Evolutionary conservation across 2,797 vertebrate species (phyloP).

Genomic region (Aselliscus stoliczkanus): DNA sequence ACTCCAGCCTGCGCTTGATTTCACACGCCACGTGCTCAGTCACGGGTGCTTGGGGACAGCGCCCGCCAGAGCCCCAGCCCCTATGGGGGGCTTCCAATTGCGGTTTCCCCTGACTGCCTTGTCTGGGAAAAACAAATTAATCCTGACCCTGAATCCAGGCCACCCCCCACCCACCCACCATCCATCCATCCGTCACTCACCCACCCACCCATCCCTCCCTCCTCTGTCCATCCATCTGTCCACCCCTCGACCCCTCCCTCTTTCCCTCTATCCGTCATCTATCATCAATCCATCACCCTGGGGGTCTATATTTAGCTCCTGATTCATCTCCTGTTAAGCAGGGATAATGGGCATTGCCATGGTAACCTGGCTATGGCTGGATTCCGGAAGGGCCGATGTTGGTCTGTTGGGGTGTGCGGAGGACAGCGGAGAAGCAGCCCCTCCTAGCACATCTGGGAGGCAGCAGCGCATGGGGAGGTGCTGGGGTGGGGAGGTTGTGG

Average conservation of each 20-base stretch:
- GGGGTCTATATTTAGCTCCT: conserved; percentile 77
- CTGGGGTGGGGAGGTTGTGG: neutral
- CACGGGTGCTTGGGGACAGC: no score
- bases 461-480: no score
- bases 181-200: accelerated
- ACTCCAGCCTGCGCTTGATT: neutral
- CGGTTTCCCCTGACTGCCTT: neutral
- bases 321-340: conserved; percentile 70
- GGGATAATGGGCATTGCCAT: conserved; percentile 73
- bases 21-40: accelerated
- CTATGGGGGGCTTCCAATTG: neutral
- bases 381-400: neutral
- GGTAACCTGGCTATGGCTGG: conserved; percentile 68
- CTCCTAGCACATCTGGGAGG: neutral
- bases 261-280: neutral
- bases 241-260: accelerated
- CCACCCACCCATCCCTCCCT: neutral
- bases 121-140: neutral
- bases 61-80: neutral
- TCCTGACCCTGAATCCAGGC: neutral
- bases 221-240: neutral
- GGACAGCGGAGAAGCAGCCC: neutral
- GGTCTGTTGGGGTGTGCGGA: neutral
- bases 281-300: neutral
- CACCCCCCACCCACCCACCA: neutral